Evolutionary conservation across 92 coral and sea anemone species (phyloP).

Genomic region (Scolanthus callimorphus): DNA sequence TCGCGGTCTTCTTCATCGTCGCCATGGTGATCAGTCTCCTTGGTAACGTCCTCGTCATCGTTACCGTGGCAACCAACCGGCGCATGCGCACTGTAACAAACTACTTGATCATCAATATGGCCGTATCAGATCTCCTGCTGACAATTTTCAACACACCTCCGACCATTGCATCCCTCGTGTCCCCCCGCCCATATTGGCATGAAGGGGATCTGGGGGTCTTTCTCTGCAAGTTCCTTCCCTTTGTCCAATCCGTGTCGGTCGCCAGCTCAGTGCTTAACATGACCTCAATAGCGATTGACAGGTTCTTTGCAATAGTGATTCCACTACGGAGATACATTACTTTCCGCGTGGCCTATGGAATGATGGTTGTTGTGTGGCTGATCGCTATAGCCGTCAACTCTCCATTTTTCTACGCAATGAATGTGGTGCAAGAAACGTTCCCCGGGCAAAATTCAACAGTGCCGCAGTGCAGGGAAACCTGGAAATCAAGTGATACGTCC

Average conservation of each 20-base stretch:
- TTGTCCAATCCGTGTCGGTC: conserved; percentile 59
- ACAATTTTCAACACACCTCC: conserved; percentile 69
- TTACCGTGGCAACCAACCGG: conserved; percentile 57
- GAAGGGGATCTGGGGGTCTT: conserved; percentile 34
- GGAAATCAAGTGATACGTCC: conserved; percentile 29
- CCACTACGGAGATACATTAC: conserved; percentile 71
- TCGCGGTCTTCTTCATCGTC: conserved; percentile 38
- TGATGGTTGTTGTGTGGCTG: conserved; percentile 63
- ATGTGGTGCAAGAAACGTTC: neutral
- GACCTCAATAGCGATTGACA: conserved; percentile 73
- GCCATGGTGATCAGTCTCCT: conserved; percentile 44
- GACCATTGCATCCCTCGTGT: conserved; percentile 17
- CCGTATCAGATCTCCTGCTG: conserved; percentile 64
- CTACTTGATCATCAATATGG: conserved; percentile 83
- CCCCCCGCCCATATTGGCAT: conserved; percentile 24
- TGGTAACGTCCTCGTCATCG: conserved; percentile 70
- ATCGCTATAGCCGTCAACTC: conserved; percentile 52
- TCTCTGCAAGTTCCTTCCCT: conserved; percentile 63
- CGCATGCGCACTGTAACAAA: conserved; percentile 84
- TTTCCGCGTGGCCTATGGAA: conserved; percentile 47
- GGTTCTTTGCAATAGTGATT: conserved; percentile 64
- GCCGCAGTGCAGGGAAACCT: conserved; percentile 40
- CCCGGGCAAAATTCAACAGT: conserved; percentile 1
- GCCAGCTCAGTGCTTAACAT: conserved; percentile 77
- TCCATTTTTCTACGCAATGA: conserved; percentile 54